Conservation (phyloP, 2,113 vertebrate genomes). For the Paracanthobrama guichenoti region DNA sequence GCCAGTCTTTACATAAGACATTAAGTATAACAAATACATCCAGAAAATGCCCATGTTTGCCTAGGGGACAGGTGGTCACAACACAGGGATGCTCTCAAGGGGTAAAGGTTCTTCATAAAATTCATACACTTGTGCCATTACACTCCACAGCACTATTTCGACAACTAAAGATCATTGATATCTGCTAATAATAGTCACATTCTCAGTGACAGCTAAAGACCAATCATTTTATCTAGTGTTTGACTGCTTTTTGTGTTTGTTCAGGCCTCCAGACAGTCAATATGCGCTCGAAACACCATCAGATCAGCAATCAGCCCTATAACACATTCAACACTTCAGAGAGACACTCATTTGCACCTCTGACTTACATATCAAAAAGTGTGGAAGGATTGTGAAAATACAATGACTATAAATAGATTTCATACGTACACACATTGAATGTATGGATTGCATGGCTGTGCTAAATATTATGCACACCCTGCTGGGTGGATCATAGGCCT, state of each 20-base stretch:
- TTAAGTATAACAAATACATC: neutral
- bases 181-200: neutral
- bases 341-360: conserved; percentile 24
- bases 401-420: neutral
- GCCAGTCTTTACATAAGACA: conserved; percentile 1
- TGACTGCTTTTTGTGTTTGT: neutral
- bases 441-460: neutral
- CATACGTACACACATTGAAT: neutral
- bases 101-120: neutral
- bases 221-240: conserved; percentile 9
- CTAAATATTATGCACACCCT: conserved; percentile 5
- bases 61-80: neutral
- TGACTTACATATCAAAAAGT: conserved; percentile 34
- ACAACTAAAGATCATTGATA: neutral
- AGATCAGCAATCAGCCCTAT: neutral
- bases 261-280: conserved; percentile 4
- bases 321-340: conserved; percentile 32
- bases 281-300: conserved; percentile 23
- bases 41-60: conserved; percentile 27
- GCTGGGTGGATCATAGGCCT: neutral
- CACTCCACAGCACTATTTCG: neutral
- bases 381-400: conserved; percentile 11
- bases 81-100: neutral
- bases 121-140: neutral
- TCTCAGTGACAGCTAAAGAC: neutral